Conservation (phyloP, 2,113 vertebrate species). For the Ellobius talpinus region DNA sequence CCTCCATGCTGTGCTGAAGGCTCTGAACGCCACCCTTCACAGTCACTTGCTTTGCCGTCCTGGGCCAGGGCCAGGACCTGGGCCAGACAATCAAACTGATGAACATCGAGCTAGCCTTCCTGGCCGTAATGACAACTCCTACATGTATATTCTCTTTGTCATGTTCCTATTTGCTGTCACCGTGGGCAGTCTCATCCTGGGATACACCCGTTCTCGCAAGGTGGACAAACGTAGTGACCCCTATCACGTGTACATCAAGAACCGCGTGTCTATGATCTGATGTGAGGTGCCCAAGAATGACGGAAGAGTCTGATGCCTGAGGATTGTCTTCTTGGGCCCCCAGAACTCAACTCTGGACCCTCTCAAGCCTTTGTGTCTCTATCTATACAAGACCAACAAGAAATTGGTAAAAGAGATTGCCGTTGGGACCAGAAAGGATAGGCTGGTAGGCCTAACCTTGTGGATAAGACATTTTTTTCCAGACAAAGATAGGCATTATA, state of each 20-base stretch:
- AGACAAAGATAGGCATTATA: neutral
- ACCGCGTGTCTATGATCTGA: slow-evolving; percentile 89
- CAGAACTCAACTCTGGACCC: neutral
- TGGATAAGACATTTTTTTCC: slow-evolving; percentile 39
- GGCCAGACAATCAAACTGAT: slow-evolving; percentile 1
- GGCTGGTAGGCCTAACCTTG: neutral
- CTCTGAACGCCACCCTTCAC: slow-evolving; percentile 85
- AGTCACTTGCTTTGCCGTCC: slow-evolving; percentile 51
- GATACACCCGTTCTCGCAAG: slow-evolving; percentile 88
- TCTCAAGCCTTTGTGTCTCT: neutral
- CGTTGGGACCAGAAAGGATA: neutral
- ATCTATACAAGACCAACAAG: neutral
- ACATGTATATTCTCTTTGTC: slow-evolving; percentile 90
- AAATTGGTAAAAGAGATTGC: neutral
- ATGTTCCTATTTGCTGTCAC: slow-evolving; percentile 89
- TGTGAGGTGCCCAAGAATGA: neutral
- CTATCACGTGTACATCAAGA: slow-evolving; percentile 90
- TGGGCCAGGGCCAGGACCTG: neutral
- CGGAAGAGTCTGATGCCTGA: neutral
- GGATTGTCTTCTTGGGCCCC: neutral
- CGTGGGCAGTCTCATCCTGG: slow-evolving; percentile 88
- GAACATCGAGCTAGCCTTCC: rapidly evolving
- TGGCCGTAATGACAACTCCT: slow-evolving; percentile 84
- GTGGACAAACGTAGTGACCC: slow-evolving; percentile 89
- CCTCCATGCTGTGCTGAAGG: slow-evolving; percentile 80